These are phyloP conservation scores for Elephas maximus DNA, from an alignment of 2,113 vertebrate genomes.

Conservation along the genomic window DNA sequence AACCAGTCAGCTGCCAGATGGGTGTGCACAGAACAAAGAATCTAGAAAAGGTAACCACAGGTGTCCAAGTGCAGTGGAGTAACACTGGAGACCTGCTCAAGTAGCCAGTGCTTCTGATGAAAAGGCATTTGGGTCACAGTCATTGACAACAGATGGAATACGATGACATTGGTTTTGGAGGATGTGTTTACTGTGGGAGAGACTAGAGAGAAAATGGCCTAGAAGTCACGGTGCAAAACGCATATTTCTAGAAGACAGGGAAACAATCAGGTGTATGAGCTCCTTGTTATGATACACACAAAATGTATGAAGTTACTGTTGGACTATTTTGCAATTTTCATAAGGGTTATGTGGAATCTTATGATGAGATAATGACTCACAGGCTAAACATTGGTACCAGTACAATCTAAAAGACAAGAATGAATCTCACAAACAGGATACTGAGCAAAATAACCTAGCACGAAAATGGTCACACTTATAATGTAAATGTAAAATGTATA, in stretches of 20 bases:
- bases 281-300: background rate
- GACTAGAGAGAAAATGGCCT: background rate
- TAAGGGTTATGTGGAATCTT: background rate
- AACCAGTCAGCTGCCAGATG: background rate
- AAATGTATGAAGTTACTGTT: background rate
- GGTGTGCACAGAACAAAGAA: background rate
- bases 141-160: accelerated
- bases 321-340: background rate
- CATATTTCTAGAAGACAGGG: background rate
- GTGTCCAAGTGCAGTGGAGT: background rate
- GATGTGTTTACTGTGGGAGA: background rate
- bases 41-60: background rate
- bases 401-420: background rate
- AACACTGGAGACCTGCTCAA: accelerated
- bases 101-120: background rate
- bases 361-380: background rate
- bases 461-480: background rate
- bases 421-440: background rate
- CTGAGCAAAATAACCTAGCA: background rate
- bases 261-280: accelerated
- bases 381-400: background rate
- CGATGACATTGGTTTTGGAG: background rate
- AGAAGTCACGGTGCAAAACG: accelerated
- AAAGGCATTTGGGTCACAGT: accelerated
- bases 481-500: background rate